phyloP scores from a whole-genome alignment of 2,113 vertebrate genomes.

The Notechis scutatus region DNA sequence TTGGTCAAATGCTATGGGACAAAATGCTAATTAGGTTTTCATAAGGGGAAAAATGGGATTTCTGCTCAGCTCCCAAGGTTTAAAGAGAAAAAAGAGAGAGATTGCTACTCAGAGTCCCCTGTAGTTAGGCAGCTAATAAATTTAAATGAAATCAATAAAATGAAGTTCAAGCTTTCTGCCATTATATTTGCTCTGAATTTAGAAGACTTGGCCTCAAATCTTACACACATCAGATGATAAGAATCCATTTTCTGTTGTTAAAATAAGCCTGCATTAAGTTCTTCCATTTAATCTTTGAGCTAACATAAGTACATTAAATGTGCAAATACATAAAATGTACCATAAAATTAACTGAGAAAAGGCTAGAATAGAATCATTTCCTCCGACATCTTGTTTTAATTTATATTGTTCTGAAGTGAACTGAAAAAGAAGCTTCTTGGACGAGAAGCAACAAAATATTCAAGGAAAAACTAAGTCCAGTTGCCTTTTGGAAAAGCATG shows the following conservation, averaged over 20 bases:
- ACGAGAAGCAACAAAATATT: background rate
- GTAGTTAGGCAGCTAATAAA: background rate
- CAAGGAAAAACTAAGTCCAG: background rate
- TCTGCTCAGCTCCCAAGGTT: background rate
- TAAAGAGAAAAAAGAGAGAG: background rate
- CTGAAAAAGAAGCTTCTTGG: background rate
- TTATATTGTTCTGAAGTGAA: background rate
- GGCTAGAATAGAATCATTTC: background rate
- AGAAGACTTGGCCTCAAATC: background rate
- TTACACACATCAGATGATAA: background rate
- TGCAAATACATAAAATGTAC: background rate
- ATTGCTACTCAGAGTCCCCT: background rate
- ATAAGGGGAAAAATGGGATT: background rate
- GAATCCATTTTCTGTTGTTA: background rate
- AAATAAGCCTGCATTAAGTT: background rate
- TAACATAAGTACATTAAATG: background rate
- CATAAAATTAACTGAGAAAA: background rate
- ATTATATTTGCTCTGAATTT: background rate
- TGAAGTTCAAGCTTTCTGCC: background rate
- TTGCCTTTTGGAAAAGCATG: background rate
- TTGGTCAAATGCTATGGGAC: background rate
- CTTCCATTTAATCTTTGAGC: background rate
- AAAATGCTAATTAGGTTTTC: background rate
- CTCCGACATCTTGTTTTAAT: background rate
- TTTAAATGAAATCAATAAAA: background rate